phyloP scores from a whole-genome alignment of 1,140 invertebrate genomes.

The silkworm (Bombyx mori) region DNA sequence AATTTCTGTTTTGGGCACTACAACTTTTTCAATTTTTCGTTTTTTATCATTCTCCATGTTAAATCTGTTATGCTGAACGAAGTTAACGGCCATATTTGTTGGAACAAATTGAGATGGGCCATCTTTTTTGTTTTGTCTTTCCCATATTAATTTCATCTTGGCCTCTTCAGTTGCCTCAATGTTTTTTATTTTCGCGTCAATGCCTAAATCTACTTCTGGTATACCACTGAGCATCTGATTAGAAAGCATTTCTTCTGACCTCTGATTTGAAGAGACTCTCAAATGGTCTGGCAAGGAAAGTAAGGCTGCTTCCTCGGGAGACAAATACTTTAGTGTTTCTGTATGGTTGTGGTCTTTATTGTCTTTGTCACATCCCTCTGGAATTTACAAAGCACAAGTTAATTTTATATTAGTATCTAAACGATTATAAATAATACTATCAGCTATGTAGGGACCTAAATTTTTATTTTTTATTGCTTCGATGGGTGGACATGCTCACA shows the following conservation, averaged over 20 bases:
- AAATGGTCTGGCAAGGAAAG: constrained; percentile 91
- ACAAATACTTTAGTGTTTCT: constrained; percentile 79
- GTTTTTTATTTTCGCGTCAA: constrained; percentile 97
- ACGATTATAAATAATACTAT: not conserved
- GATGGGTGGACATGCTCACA: no score
- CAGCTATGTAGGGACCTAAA: no score
- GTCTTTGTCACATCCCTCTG: constrained; percentile 48
- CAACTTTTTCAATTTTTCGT: constrained; percentile 65
- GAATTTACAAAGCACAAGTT: constrained; percentile 23
- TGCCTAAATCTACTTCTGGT: constrained; percentile 99
- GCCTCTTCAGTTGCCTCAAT: constrained; percentile 99
- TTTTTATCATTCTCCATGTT: constrained; percentile 68
- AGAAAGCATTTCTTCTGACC: constrained; percentile 98
- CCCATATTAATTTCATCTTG: constrained; percentile 92
- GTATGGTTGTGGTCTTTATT: constrained; percentile 33
- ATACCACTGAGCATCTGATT: constrained; percentile 99
- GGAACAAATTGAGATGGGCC: constrained; percentile 97
- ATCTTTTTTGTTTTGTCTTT: constrained; percentile 92
- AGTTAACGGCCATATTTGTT: constrained; percentile 98
- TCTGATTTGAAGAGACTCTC: constrained; percentile 82
- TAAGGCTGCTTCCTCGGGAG: constrained; percentile 89
- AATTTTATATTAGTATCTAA: not conserved
- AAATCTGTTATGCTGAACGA: constrained; percentile 91
- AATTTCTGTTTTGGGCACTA: constrained; percentile 56
- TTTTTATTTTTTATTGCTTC: no score